These are phyloP conservation scores for Xiphorhynchus elegans DNA, from an alignment of 2,113 vertebrate genomes.

Conservation along the genomic window DNA sequence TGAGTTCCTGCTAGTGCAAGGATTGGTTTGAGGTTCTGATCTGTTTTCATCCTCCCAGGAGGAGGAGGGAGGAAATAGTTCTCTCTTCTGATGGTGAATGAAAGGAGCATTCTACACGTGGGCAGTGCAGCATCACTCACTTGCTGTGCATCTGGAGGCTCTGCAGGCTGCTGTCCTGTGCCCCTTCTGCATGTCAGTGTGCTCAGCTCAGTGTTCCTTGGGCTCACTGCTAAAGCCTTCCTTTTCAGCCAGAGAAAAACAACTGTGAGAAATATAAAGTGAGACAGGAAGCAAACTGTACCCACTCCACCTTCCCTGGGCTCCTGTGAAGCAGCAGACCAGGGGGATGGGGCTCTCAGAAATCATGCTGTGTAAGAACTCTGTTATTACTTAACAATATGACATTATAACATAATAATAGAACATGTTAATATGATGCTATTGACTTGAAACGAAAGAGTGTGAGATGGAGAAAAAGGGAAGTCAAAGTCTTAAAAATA, in stretches of 20 bases:
- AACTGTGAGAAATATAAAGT: neutral
- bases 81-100: neutral
- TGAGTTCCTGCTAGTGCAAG: constrained; percentile 39
- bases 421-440: neutral
- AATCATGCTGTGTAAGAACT: neutral
- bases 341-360: neutral
- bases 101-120: neutral
- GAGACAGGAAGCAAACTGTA: neutral
- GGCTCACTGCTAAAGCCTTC: neutral
- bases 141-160: neutral
- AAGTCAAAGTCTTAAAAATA: neutral
- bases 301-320: neutral
- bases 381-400: neutral
- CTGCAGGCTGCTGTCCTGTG: neutral
- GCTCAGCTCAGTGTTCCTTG: neutral
- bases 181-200: neutral
- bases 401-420: neutral
- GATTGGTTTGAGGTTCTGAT: constrained; percentile 59
- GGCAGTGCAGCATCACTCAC: neutral
- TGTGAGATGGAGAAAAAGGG: neutral
- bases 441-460: neutral
- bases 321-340: neutral
- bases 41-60: constrained; percentile 22
- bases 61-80: constrained; percentile 26
- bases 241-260: neutral